Base-by-base conservation (phyloP, 2,797 vertebrate genomes). In the Lophotriccus pileatus region DNA sequence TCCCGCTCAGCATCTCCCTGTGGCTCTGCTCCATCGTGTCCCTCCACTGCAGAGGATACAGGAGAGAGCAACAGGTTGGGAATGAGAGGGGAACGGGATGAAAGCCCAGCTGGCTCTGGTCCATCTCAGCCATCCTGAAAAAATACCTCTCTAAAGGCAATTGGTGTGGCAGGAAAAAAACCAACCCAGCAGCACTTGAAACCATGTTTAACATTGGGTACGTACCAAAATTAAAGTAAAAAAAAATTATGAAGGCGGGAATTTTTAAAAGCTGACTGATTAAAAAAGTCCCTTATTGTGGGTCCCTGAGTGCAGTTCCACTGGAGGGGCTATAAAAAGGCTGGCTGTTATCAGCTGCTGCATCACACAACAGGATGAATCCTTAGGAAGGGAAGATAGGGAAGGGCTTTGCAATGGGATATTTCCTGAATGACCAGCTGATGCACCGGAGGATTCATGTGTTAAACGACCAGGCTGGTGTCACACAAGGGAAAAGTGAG, bases 191-290 rank as follows among this genome's bases (percentile, higher is more conserved):
- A 64, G 78, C 13, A 10, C 30, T 73, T 60, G 4, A 58, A 88
- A 93, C 82, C 6, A 13, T 7, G 6, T 73, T 77, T 78, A 70
- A 49, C 18, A 6, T 10, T 0, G 1, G 14, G 20, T 41, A 15
- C 4, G 41, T 4, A 28, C 2, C 0, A 2, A 41, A 72, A 53
- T 53, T 17, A 30, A 39, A 59, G 34, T 39, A 11, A 0, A 2
- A 39, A 24, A 6, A 23, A 30, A 43, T 22, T 27, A 50, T 1
- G 6, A 56, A 63, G 37, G 28, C 1, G n/a, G 50, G n/a, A 49
- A 23, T 75, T 74, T 88, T 70, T 64, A 36, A 79, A 49, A 81
- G 32, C 6, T 23, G 37, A 53, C 10, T 47, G 80, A 41, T 53
- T 39, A 3, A 12, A 41, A 9, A 87, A 12, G 21, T 34, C 25